These are phyloP conservation scores for Zonotrichia leucophrys DNA, from an alignment of 2,113 vertebrate species.

Conservation along the genomic window DNA sequence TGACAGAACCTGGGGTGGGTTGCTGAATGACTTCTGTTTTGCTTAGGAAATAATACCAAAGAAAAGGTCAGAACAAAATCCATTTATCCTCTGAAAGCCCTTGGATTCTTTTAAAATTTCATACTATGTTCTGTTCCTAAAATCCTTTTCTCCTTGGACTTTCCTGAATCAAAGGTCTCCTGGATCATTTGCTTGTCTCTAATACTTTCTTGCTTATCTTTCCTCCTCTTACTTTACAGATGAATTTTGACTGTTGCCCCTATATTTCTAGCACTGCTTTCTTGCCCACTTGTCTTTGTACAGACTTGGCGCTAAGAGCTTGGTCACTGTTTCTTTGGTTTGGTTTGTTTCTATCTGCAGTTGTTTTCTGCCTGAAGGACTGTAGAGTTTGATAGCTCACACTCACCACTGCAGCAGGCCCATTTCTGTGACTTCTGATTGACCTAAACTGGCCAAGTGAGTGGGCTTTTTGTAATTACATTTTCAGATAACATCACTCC, in stretches of 20 bases:
- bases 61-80: conserved; percentile 35
- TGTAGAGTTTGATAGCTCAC: background rate
- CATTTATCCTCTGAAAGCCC: background rate
- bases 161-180: background rate
- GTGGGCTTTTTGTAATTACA: background rate
- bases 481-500: background rate
- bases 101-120: background rate
- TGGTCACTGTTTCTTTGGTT: background rate
- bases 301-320: background rate
- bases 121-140: background rate
- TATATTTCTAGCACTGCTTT: fast-evolving
- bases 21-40: background rate
- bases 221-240: background rate
- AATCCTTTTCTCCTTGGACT: background rate
- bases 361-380: background rate
- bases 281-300: background rate
- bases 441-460: background rate
- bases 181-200: background rate
- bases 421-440: background rate
- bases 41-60: background rate
- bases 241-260: background rate
- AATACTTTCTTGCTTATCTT: background rate
- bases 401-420: background rate
- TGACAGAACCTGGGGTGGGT: background rate
- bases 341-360: background rate